phyloP scores from a whole-genome alignment of 2,888 invertebrate species.

The Hemicrepidius hirtus region DNA sequence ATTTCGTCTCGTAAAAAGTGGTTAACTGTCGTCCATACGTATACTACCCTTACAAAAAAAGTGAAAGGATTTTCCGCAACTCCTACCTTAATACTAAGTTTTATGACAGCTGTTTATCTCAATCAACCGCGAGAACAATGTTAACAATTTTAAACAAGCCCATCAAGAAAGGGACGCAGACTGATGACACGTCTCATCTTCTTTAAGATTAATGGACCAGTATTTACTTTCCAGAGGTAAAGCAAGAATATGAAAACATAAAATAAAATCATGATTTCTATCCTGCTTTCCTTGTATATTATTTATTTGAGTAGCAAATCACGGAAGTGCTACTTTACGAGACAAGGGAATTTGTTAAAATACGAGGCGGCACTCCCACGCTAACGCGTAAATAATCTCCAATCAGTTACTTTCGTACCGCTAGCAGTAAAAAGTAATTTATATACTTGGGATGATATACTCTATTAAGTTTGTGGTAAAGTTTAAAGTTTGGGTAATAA shows the following conservation, averaged over 20 bases:
- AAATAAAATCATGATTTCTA: too few species aligned
- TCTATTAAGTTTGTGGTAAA: too few species aligned
- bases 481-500: too few species aligned
- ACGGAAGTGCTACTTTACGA: too few species aligned
- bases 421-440: too few species aligned
- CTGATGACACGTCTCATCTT: conserved; percentile 24
- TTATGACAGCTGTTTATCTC: conserved; percentile 24
- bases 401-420: too few species aligned
- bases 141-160: conserved; percentile 27
- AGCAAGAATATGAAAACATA: background rate
- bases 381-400: too few species aligned
- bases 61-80: conserved; percentile 1
- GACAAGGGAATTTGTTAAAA: too few species aligned
- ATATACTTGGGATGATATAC: too few species aligned
- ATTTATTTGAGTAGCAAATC: too few species aligned
- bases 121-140: conserved; percentile 22
- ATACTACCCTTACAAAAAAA: background rate
- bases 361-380: too few species aligned
- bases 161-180: conserved; percentile 20
- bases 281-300: too few species aligned
- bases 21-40: background rate
- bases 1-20: background rate
- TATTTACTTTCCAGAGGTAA: background rate
- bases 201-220: background rate
- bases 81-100: conserved; percentile 11